Conservation (phyloP, 1,140 invertebrate species). For the Lepidostoma basale region DNA sequence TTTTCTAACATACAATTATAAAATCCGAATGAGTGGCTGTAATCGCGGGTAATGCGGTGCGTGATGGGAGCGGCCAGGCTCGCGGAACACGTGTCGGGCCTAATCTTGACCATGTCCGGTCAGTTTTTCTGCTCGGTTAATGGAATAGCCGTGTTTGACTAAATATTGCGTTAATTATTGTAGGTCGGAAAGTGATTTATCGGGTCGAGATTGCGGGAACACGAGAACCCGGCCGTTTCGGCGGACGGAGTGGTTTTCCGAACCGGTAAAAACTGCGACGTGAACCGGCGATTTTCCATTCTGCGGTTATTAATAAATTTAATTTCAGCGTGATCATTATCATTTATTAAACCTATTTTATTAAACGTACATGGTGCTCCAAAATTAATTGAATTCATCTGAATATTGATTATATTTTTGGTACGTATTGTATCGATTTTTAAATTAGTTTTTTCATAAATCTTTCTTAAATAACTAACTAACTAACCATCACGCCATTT, state of each 20-base stretch:
- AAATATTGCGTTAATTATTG: conserved; percentile 12
- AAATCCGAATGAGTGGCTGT: background rate
- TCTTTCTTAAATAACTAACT: no score
- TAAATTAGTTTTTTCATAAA: no score
- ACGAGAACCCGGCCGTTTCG: background rate
- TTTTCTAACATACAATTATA: no score
- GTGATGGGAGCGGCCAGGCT: background rate
- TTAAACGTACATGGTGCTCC: no score
- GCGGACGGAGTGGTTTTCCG: background rate
- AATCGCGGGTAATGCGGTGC: background rate
- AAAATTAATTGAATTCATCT: no score
- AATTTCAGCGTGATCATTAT: background rate
- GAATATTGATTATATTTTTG: no score
- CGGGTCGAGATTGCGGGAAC: background rate
- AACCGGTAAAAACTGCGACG: background rate
- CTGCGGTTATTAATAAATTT: background rate
- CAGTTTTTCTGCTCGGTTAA: background rate
- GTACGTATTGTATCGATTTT: no score
- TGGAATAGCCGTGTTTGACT: conserved; percentile 1
- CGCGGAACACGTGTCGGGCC: background rate
- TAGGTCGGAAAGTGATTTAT: background rate
- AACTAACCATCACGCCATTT: no score
- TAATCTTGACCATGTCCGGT: background rate
- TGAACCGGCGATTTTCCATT: background rate
- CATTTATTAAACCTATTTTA: no score